Conservation (phyloP, 2,797 vertebrate species). For the Lates japonicus region DNA sequence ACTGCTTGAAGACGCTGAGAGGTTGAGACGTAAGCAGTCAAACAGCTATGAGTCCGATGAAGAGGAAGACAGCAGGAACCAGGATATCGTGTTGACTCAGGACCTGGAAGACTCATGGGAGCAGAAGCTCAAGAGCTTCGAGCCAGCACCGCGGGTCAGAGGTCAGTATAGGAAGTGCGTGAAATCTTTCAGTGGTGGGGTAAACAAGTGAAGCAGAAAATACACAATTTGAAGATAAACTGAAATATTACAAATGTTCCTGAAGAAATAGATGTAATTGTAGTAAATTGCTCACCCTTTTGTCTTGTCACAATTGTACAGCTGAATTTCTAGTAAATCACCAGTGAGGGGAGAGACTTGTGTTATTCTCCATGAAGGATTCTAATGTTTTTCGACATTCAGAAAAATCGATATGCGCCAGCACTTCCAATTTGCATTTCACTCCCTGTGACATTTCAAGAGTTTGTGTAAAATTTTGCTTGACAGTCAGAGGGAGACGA, state of each 20-base stretch:
- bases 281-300: slow-evolving; percentile 2
- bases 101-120: slow-evolving; percentile 97
- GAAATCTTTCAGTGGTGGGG: neutral
- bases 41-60: slow-evolving; percentile 86
- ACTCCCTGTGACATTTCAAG: slow-evolving; percentile 58
- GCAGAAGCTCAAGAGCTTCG: slow-evolving; percentile 88
- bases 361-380: slow-evolving; percentile 9
- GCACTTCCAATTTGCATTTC: slow-evolving; percentile 46
- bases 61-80: slow-evolving; percentile 72
- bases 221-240: neutral
- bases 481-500: slow-evolving; percentile 2
- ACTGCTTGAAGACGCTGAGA: slow-evolving; percentile 87
- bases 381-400: slow-evolving; percentile 37
- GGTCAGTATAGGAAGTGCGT: slow-evolving; percentile 77
- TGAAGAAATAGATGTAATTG: neutral
- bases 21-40: slow-evolving; percentile 85
- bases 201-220: neutral
- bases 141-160: slow-evolving; percentile 82
- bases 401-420: slow-evolving; percentile 48
- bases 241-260: neutral
- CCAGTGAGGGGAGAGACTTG: slow-evolving; percentile 22
- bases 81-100: slow-evolving; percentile 87
- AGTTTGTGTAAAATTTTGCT: slow-evolving; percentile 29
- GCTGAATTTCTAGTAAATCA: slow-evolving; percentile 34
- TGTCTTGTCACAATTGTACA: slow-evolving; percentile 8